Base-by-base conservation (phyloP, 1,140 invertebrate genomes). In the Idris sp. region DNA sequence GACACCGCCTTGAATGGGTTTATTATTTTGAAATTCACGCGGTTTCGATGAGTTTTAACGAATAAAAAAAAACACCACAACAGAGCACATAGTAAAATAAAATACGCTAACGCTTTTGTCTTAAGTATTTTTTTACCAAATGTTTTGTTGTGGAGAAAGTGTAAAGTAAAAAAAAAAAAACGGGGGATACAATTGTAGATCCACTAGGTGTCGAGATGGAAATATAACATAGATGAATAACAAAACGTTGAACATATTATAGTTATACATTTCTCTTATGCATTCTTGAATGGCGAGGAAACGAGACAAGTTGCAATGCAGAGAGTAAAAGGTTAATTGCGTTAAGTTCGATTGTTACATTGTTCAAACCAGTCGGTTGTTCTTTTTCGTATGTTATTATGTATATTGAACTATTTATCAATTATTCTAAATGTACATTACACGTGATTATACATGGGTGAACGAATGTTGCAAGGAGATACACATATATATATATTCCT, bases 361-460 rank as follows among this genome's bases (percentile, higher is more conserved):
- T 56, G 54, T 73, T 54, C 25, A 26, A 65, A 2, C 40, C 31
- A 54, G 54, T 49, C 56, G 46, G 54, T 67, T 74, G 54, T 74
- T 74, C 61, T 48, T 54, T 74, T 67, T 68, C 44, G 33, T 68
- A 74, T 74, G 58, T 68, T 74, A 74, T 68, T 61, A 67, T 74
- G 62, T 74, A 67, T 74, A 74, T 67, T 67, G 49, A 68, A 36
- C 51, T 74, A 74, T 74, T 74, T 74, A 74, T 74, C 72, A 49
- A 54, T 68, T 56, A 74, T 62, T 53, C 48, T 62, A 49, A 68
- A 68, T 74, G 72, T 68, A 74, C 49, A 74, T 74, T 74, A 56
- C 43, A 74, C 48, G 49, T 74, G 62, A 68, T 74, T 73, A 74
- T 74, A 74, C 48, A 46, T 68, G 62, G 72, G 72, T 74, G 62